phyloP scores from a whole-genome alignment of 2,888 invertebrate species.

The Lepeophtheirus nordmannii region DNA sequence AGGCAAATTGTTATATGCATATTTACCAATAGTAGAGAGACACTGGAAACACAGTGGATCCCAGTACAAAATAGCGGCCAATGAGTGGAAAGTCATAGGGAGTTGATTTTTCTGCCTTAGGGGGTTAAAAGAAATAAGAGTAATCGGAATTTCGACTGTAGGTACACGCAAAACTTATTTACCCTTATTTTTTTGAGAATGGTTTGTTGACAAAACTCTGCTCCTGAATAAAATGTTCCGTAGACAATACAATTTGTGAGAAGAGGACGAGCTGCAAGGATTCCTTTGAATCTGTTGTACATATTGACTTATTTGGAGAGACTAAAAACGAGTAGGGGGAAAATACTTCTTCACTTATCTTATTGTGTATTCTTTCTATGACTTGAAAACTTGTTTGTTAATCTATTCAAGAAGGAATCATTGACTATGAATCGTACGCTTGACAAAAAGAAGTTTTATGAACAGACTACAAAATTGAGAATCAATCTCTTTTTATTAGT shows the following conservation, averaged over 20 bases:
- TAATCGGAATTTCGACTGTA: background rate
- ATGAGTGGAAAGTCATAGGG: constrained; percentile 32
- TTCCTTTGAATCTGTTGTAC: background rate
- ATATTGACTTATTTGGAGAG: background rate
- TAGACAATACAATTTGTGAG: constrained; percentile 4
- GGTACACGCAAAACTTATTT: background rate
- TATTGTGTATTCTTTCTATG: too few relatives aligned
- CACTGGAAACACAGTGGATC: constrained; percentile 46
- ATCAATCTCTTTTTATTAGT: too few relatives aligned
- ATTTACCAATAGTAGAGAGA: constrained; percentile 46
- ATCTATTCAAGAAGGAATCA: too few relatives aligned
- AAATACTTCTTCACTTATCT: too few relatives aligned
- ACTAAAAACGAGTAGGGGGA: too few relatives aligned
- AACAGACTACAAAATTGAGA: too few relatives aligned
- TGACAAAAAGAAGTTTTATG: too few relatives aligned
- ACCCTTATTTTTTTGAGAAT: background rate
- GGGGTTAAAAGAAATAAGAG: background rate
- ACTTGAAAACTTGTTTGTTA: too few relatives aligned
- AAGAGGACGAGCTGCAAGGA: background rate
- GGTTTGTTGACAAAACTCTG: constrained; percentile 21
- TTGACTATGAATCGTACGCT: too few relatives aligned
- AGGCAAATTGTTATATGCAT: constrained; percentile 16
- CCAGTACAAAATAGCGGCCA: constrained; percentile 45
- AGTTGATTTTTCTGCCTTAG: constrained; percentile 26
- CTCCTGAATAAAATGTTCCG: constrained; percentile 16